phyloP scores from a whole-genome alignment of 2,797 vertebrate genomes.

The Odontamblyopus rebecca region DNA sequence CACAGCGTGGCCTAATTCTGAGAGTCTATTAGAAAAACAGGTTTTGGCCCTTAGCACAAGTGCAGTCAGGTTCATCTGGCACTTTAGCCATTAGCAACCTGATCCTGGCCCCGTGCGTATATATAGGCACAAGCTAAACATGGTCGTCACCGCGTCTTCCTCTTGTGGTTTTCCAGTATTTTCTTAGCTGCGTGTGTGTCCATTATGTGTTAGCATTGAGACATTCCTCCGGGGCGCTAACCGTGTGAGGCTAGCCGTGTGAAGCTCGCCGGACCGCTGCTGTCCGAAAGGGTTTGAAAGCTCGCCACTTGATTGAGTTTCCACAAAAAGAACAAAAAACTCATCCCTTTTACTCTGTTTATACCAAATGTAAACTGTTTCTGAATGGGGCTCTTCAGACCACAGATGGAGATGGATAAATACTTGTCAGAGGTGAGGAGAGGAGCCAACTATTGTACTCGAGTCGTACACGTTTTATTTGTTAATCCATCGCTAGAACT shows the following conservation, averaged over 20 bases:
- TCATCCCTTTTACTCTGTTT: slow-evolving; percentile 18
- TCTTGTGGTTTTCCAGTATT: slow-evolving; percentile 32
- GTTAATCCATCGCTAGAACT: too few relatives aligned
- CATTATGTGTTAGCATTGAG: slow-evolving; percentile 22
- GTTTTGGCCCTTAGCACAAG: slow-evolving; percentile 47
- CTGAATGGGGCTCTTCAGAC: slow-evolving; percentile 9
- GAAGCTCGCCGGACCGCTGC: slow-evolving; percentile 9
- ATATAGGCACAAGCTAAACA: slow-evolving; percentile 35
- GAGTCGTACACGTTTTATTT: not conserved
- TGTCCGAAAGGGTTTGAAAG: slow-evolving; percentile 3
- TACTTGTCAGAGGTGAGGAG: not conserved
- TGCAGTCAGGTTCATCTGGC: slow-evolving; percentile 53
- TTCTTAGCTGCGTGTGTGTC: slow-evolving; percentile 43
- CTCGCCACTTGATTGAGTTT: slow-evolving; percentile 18
- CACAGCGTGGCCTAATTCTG: not conserved
- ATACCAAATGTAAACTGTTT: slow-evolving; percentile 17
- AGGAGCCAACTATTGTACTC: not conserved
- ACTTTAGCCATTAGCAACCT: slow-evolving; percentile 54
- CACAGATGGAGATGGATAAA: slow-evolving; percentile 20
- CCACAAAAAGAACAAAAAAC: slow-evolving; percentile 11
- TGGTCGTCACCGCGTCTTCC: slow-evolving; percentile 31
- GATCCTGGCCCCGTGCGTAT: slow-evolving; percentile 38
- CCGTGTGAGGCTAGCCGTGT: slow-evolving; percentile 31
- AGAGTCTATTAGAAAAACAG: slow-evolving; percentile 47
- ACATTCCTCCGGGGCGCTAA: slow-evolving; percentile 34